Evolutionary conservation across 2,113 vertebrate species (phyloP), one percentile per base, ranked within the genome.

Genomic region (Camelus dromedarius): DNA sequence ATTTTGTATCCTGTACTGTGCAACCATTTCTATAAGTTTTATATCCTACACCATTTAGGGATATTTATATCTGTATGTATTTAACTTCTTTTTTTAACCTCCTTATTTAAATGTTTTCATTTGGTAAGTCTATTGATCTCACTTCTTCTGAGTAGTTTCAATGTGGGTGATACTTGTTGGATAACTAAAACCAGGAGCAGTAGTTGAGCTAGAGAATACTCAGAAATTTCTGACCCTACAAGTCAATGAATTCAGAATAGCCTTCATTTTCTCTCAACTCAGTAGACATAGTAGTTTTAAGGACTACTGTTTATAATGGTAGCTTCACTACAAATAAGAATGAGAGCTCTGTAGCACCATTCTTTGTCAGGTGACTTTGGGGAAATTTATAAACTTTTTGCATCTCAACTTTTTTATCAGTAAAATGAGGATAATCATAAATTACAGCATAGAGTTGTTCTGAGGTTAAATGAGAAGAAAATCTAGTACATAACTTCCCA

Each of bases 61-160:
- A 42, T 13, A 35, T 73, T 64, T 88, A 7, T 58, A 58, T 69
- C 9, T 62, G 5, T 48, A 24, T 79, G 9, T 70, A 7, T 2
- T 13, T 15, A 58, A 15, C 8, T 3, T 32, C 16, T 32, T 35
- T 50, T 87, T 77, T 35, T 66, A 75, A 50, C 18, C 7, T 16
- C 12, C 5, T 56, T 58, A 75, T 46, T 89, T 77, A 95, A 95
- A 86, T 72, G 16, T 28, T 93, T 85, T 75, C 5, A 94, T 66
- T 81, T 67, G 16, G 6, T 82, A 79, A 1, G 10, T 38, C 42
- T 56, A 38, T 62, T 88, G 3, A 5, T 52, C 77, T 88, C 58
- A 73, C 10, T 80, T 95, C 15, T 66, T 81, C n/a, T 42, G 46
- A 83, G n/a, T 14, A 77, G 1, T 77, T 81, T 58, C 35, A 82